Conservation (phyloP, 2,113 vertebrate species). For the Myrmecobius fasciatus region DNA sequence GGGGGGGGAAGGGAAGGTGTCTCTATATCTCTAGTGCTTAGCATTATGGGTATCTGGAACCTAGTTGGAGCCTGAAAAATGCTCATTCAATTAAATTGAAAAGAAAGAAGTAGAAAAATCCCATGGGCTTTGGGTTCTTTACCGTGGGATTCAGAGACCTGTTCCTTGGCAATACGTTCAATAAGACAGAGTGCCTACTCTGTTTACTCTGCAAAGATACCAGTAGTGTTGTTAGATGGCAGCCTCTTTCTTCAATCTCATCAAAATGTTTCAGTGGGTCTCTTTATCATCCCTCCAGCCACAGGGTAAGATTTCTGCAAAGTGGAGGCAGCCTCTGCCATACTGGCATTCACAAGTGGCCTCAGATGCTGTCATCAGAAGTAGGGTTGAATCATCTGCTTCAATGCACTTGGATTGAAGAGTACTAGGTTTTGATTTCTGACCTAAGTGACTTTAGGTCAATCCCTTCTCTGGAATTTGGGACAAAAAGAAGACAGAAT, state of each 20-base stretch:
- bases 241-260: not conserved
- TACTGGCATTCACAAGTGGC: not conserved
- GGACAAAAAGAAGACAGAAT: not conserved
- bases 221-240: not conserved
- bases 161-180: not conserved
- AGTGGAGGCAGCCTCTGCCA: not conserved
- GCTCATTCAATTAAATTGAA: not conserved
- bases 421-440: not conserved
- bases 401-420: not conserved
- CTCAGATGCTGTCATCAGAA: not conserved
- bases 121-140: not conserved
- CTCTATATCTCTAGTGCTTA: not conserved
- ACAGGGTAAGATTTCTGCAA: not conserved
- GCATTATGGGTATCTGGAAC: not conserved
- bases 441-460: not conserved
- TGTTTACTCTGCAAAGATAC: not conserved
- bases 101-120: not conserved
- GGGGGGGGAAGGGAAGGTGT: not conserved
- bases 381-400: not conserved
- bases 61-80: not conserved
- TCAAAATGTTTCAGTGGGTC: not conserved
- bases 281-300: not conserved
- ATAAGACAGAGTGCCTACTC: not conserved
- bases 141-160: not conserved
- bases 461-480: not conserved